Conservation (phyloP, 2,888 invertebrate species). For the Ferrisia virgata region DNA sequence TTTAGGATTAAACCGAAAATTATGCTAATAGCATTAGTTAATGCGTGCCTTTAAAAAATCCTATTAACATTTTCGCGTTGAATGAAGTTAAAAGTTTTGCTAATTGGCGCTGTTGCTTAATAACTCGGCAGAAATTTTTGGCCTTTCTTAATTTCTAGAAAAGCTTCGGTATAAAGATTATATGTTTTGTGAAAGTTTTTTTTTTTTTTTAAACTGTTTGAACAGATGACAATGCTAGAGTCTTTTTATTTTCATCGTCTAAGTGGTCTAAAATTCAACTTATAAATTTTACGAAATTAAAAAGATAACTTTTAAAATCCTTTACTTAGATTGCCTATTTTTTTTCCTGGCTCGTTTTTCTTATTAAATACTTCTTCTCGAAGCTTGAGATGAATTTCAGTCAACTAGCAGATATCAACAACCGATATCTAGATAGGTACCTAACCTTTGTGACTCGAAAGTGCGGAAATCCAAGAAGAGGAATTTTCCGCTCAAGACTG, state of each 20-base stretch:
- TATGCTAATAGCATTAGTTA: slow-evolving; percentile 30
- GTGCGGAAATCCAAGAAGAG: too few species aligned
- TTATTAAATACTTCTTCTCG: not conserved
- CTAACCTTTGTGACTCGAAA: too few species aligned
- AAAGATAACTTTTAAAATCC: not conserved
- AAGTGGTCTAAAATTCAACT: not conserved
- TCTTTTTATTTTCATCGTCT: not conserved
- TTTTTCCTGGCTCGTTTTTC: not conserved
- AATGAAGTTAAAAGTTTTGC: slow-evolving; percentile 1
- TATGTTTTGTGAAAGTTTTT: not conserved
- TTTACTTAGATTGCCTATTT: not conserved
- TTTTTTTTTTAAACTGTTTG: not conserved
- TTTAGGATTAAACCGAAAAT: slow-evolving; percentile 26
- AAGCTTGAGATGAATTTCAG: too few species aligned
- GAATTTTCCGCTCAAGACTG: too few species aligned
- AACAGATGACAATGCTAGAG: not conserved
- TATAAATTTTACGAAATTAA: not conserved
- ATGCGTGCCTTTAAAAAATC: slow-evolving; percentile 15
- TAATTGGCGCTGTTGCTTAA: slow-evolving; percentile 24
- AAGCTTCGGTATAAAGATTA: not conserved
- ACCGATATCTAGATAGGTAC: too few species aligned
- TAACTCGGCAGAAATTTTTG: not conserved
- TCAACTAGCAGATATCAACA: too few species aligned
- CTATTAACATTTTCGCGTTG: slow-evolving; percentile 17
- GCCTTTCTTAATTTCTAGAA: not conserved